Percentiles rank a stretch among this genome's conserved stretches.
Conservation (phyloP, 2,888 invertebrate species). For the Tetragnatha montana region DNA sequence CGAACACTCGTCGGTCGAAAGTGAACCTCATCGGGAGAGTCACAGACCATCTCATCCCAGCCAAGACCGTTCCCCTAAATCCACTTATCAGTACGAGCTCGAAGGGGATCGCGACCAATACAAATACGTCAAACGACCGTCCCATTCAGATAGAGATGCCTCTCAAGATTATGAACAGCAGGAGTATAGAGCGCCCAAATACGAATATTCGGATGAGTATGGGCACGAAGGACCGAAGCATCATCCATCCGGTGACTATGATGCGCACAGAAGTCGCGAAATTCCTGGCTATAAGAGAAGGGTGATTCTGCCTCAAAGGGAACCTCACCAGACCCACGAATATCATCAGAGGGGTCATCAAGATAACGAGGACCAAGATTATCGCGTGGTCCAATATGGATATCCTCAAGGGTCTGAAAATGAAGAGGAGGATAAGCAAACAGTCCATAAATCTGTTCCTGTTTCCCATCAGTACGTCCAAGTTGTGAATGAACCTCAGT, state of each 20-base stretch:
- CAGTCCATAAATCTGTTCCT: background rate
- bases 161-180: constrained; percentile 2
- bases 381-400: constrained; percentile 5
- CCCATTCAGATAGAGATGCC: background rate
- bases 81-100: constrained; percentile 50
- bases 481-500: constrained; percentile 11
- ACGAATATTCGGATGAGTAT: background rate
- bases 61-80: background rate
- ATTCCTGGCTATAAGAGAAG: background rate
- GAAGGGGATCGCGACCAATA: background rate
- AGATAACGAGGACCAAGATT: background rate
- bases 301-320: constrained; percentile 39
- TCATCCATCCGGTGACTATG: background rate
- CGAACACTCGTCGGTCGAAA: background rate
- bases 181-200: background rate
- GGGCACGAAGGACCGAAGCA: background rate
- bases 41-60: background rate
- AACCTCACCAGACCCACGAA: background rate
- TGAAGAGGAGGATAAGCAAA: background rate
- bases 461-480: constrained; percentile 36
- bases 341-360: background rate
- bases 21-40: background rate
- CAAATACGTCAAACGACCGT: background rate
- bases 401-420: background rate
- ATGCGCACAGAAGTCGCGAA: background rate